phyloP scores from a whole-genome alignment of 1,140 invertebrate genomes.

The Drosophila mauritiana region DNA sequence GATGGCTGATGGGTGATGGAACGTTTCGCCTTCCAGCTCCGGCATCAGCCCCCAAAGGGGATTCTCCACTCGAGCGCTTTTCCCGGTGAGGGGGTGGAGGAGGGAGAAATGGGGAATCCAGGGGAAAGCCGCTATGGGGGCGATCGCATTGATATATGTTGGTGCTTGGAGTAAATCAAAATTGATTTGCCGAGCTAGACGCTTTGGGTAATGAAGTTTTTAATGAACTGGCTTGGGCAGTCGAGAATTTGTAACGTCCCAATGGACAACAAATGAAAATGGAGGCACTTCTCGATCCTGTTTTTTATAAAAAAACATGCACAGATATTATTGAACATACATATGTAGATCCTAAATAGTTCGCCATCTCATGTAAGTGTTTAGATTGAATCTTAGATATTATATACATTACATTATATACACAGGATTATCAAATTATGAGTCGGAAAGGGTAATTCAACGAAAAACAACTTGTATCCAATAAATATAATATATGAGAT shows the following conservation, averaged over 20 bases:
- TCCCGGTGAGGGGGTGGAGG: neutral
- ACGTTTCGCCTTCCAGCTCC: constrained; percentile 68
- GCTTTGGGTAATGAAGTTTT: constrained; percentile 65
- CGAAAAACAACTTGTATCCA: too few species aligned
- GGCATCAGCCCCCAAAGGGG: constrained; percentile 46
- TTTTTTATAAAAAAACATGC: too few species aligned
- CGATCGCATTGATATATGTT: constrained; percentile 61
- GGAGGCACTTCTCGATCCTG: too few species aligned
- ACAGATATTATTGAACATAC: too few species aligned
- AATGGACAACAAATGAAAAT: neutral
- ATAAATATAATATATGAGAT: too few species aligned
- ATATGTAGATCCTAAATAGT: too few species aligned
- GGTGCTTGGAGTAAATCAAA: constrained; percentile 69
- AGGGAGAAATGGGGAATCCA: neutral
- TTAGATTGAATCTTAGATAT: too few species aligned
- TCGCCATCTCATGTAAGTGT: too few species aligned
- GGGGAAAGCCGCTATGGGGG: constrained; percentile 29
- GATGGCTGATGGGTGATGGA: constrained; percentile 61
- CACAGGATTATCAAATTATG: too few species aligned
- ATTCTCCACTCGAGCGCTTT: constrained; percentile 46
- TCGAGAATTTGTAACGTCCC: neutral
- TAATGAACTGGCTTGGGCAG: constrained; percentile 62
- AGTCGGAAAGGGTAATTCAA: too few species aligned
- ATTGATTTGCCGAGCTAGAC: constrained; percentile 64
- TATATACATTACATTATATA: too few species aligned